Base-by-base conservation (phyloP, 2,888 invertebrate species). In the Sinohyriopsis cumingii region DNA sequence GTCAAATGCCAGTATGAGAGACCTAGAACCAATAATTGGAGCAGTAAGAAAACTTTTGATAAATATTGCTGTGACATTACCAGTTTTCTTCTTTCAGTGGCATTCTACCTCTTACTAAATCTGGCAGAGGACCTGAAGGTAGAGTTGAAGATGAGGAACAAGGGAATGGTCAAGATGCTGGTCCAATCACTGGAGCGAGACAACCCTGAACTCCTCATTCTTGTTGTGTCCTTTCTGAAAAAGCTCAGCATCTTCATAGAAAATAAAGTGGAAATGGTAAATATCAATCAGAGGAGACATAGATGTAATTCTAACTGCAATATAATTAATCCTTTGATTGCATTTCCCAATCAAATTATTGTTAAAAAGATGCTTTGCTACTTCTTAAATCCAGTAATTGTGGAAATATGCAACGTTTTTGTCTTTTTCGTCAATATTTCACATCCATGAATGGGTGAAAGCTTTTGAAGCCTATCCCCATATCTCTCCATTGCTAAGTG, bases 91-190 rank as follows among this genome's bases (percentile, higher is more conserved):
- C 25, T 77, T 81, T 60, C 88, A 93, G 97, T 97, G 62, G 95
- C 96, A 5, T 96, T 96, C 89, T 97, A 97, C 90, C 92, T 99
- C 88, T 91, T 99, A 68, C 91, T 98, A 65, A 99, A 99, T 90
- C 95, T 99, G 90, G 95, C 98, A 5, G 97, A 98, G 90, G 98
- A 98, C 91, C 93, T 95, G 15, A 95, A 95, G 89, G 95, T 98
- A 5, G 99, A 99, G 91, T 95, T 96, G 90, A 99, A 99, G 92
- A 99, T 99, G 96, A 94, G 96, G 53, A 95, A 96, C 85, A 95
- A 97, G 90, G 96, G 95, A 86, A 94, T 98, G 78, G 95, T 97
- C 5, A 94, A 94, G 57, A 93, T 97, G 91, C 92, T 98, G 57
- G 93, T 96, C 63, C 95, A 95, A 86, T 94, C 95, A 18, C 92